Percentiles rank a stretch among this genome's conserved stretches.
Evolutionary conservation across 2,888 invertebrate genomes (phyloP).

Genomic region (Tethea ocularis): DNA sequence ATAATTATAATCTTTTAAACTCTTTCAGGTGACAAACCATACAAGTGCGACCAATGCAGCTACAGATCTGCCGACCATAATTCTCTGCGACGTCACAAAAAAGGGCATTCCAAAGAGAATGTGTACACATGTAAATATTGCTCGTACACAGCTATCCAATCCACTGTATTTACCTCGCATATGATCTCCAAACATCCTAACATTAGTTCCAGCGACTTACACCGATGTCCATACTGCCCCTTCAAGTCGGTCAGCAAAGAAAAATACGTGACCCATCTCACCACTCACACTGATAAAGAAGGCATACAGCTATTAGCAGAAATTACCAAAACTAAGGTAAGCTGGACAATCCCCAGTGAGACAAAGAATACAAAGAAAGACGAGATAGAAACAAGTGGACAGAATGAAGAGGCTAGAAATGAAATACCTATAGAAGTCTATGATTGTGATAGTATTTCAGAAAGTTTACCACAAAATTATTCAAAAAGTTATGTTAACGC

Average conservation of each 20-base stretch:
- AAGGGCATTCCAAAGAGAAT: constrained; percentile 89
- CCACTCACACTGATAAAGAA: constrained; percentile 78
- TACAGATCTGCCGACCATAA: constrained; percentile 92
- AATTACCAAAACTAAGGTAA: constrained; percentile 61
- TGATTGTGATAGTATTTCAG: constrained; percentile 73
- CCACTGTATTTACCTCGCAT: constrained; percentile 90
- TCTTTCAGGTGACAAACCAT: constrained; percentile 88
- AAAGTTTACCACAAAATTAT: constrained; percentile 62
- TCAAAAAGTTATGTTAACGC: constrained; percentile 58
- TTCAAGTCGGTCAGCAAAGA: constrained; percentile 87
- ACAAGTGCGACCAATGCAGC: constrained; percentile 88
- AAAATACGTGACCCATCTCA: constrained; percentile 82
- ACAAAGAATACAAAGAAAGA: constrained; percentile 43
- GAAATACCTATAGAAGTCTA: constrained; percentile 73
- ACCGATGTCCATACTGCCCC: constrained; percentile 84
- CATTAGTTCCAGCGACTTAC: constrained; percentile 84
- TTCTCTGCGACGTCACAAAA: constrained; percentile 90
- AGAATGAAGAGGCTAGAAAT: constrained; percentile 44
- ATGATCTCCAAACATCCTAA: constrained; percentile 91
- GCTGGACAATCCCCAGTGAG: constrained; percentile 75
- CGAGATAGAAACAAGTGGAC: constrained; percentile 35
- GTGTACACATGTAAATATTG: constrained; percentile 92
- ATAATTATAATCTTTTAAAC: background rate
- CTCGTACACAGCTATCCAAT: constrained; percentile 91
- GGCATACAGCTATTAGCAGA: constrained; percentile 65